Evolutionary conservation across 2,113 vertebrate species (phyloP), one percentile per base, ranked within the genome.

Genomic region (Aramus guarauna): DNA sequence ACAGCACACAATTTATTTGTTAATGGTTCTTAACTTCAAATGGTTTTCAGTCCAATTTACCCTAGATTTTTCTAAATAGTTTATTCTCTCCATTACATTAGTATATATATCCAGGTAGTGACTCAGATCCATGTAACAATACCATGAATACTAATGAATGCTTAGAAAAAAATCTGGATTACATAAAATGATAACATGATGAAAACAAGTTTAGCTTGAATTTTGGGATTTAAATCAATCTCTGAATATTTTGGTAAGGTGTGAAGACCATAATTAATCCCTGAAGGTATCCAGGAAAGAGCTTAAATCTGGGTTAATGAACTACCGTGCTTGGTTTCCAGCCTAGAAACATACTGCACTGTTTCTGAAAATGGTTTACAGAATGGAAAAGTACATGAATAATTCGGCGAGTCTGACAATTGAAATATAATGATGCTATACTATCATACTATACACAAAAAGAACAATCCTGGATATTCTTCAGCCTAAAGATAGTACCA

Each of bases 261-360:
- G 21, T 84, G 47, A 94, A 92, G 60, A 91, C 80, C 63, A 26
- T 96, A 97, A 97, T 98, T 96, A 97, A 94, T 97, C 85, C 85
- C 90, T 81, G 56, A 82, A 86, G 88, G 53, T 76, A 83, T 63
- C n/a, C 45, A 68, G 77, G 75, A 96, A 93, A 50, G 76, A 92
- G 32, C 26, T 96, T 77, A 97, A 94, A 95, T 95, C 58, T 82
- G 68, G 22, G 53, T 89, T 92, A 96, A 81, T 89, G 63, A 92
- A 68, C 34, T 43, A 68, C 9, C 0, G 3, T 60, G 16, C 22
- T 84, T 89, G 27, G 15, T 63, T 79, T 80, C 47, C 29, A 77
- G 29, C 17, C 37, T 45, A 41, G 59, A 83, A 88, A 88, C 69
- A 88, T 5, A 73, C 29, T 45, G 18, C 20, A 50, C n/a, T 85